Base-by-base conservation (phyloP, 1,140 invertebrate genomes). In the Psilanteris sp. region DNA sequence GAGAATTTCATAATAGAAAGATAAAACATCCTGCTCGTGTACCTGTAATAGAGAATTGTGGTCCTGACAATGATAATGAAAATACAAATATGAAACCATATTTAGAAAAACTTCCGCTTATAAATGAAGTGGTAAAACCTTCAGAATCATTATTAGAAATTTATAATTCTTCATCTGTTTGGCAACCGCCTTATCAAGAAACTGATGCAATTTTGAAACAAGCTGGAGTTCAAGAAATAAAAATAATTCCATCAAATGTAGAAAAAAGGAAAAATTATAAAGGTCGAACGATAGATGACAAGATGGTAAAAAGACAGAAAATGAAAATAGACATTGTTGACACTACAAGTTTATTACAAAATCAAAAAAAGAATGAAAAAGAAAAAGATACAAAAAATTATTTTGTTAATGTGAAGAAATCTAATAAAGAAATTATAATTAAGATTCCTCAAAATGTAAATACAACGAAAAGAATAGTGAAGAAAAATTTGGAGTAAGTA, bases 231-330 rank as follows among this genome's bases (percentile, higher is more conserved):
- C 34, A 44, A 5, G 32, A 59, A 29, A 34, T 20, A 0, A 16
- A 48, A 73, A 16, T 39, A 11, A 29, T 66, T 1, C 16, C 14
- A 1, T 18, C 24, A 3, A 16, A 16, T 67, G 4, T 7, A 15
- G 18, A 14, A 14, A 87, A 86, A 27, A 57, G 70, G 18, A 86
- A 80, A 61, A 86, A 87, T 83, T 87, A 87, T 10, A 86, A 81
- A 72, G 84, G 83, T 9, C 70, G 46, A 13, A 24, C 14, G 10
- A 57, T 83, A 6, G 46, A 70, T 1, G 24, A 75, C n/a, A n/a
- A n/a, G 18, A 1, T 7, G 8, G 11, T 9, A 5, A 32, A 0
- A 85, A 79, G 68, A 37, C 80, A n/a, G 81, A 62, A 67, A 7
- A n/a, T n/a, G n/a, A n/a, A n/a, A n/a, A n/a, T n/a, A n/a, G n/a